Conservation (phyloP, 1,140 invertebrate species). For the Drosophila navojoa region DNA sequence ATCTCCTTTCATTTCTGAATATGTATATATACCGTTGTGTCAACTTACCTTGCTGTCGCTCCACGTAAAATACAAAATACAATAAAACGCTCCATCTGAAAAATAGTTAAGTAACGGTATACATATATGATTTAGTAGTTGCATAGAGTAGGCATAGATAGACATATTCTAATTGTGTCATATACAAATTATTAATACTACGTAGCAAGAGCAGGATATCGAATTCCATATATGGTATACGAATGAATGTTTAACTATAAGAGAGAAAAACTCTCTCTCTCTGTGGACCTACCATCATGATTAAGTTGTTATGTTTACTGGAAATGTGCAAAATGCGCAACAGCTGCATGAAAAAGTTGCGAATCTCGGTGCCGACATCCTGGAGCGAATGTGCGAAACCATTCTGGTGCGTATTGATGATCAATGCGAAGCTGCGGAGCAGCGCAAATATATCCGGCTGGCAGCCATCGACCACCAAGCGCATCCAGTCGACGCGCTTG, state of each 20-base stretch:
- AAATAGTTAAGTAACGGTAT: background rate
- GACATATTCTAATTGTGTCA: too few species aligned
- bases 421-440: slow-evolving; percentile 18
- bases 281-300: slow-evolving; percentile 26
- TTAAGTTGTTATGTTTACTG: slow-evolving; percentile 2
- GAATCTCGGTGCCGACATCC: slow-evolving; percentile 3
- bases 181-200: too few species aligned
- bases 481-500: slow-evolving; percentile 18
- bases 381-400: background rate
- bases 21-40: too few species aligned
- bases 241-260: too few species aligned
- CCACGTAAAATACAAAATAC: slow-evolving; percentile 30
- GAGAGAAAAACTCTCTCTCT: too few species aligned
- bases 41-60: slow-evolving; percentile 14
- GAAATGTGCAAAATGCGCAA: slow-evolving; percentile 5
- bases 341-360: slow-evolving; percentile 20
- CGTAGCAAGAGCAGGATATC: too few species aligned
- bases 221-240: too few species aligned
- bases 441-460: slow-evolving; percentile 17
- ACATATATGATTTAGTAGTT: background rate
- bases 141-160: too few species aligned
- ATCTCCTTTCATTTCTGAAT: too few species aligned
- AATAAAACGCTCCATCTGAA: slow-evolving; percentile 28
- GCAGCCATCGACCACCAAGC: background rate
- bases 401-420: slow-evolving; percentile 17